A percentile compares a stretch with the other conserved stretches of the same genome.
Evolutionary conservation across 2,113 vertebrate genomes (phyloP).

Genomic region (Menura novaehollandiae): DNA sequence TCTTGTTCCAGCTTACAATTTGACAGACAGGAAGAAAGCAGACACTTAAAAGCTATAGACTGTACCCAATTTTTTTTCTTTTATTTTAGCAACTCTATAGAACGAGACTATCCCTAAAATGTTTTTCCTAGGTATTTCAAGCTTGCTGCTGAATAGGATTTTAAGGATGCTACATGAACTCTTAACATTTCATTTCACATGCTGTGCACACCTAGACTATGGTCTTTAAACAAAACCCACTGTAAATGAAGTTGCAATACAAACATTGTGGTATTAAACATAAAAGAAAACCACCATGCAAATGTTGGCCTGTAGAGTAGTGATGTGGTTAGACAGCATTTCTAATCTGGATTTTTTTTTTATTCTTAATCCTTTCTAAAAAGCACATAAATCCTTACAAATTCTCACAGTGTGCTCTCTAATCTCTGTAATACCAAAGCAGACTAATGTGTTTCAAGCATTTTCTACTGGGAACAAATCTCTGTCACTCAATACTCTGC

Average conservation of each 20-base stretch:
- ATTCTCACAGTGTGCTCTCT: slow-evolving; percentile 51
- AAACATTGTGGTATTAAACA: neutral
- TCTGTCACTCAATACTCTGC: slow-evolving; percentile 12
- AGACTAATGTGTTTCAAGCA: slow-evolving; percentile 22
- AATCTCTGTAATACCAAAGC: slow-evolving; percentile 55
- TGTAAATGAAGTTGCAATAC: neutral
- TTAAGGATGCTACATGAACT: neutral
- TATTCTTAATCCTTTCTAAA: slow-evolving; percentile 59
- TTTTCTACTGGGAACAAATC: slow-evolving; percentile 29
- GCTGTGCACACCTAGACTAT: neutral
- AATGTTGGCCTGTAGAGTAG: neutral
- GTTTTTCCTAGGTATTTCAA: neutral
- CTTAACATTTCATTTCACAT: neutral
- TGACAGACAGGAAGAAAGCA: neutral
- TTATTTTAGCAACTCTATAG: neutral
- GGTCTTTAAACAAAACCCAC: slow-evolving; percentile 4
- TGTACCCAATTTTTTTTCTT: neutral
- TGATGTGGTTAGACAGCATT: slow-evolving; percentile 23
- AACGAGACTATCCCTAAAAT: neutral
- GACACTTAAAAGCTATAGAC: neutral
- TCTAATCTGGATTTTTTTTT: slow-evolving; percentile 23
- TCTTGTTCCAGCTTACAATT: neutral
- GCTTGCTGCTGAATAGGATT: neutral
- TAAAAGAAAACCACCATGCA: slow-evolving; percentile 8
- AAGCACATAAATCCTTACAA: slow-evolving; percentile 62